Base-by-base conservation (phyloP, 1,140 invertebrate genomes). In the Lucilia sericata region DNA sequence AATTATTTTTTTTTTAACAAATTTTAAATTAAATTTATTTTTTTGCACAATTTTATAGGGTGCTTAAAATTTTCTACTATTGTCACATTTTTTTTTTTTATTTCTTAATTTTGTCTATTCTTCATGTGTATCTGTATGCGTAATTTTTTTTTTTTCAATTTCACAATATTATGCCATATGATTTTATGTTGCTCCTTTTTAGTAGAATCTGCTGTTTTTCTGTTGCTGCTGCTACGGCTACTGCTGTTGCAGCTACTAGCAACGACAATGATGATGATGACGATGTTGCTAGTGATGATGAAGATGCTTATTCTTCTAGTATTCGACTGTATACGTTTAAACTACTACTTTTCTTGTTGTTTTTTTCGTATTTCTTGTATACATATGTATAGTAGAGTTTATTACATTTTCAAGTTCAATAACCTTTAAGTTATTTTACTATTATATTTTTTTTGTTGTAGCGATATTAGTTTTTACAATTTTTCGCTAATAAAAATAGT, bases 141-240 rank as follows among this genome's bases (percentile, higher is more conserved):
- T 74, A 5, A n/a, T n/a, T n/a, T 74, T 13, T 42, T 17, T 17
- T 34, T 13, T 49, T 25, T 49, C 42, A 25, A 51, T 80, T 80
- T 80, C 76, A 25, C 76, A 80, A 80, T 80, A 80, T 80, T 80
- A 80, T 42, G 42, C 76, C 76, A 80, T 51, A 80, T 80, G 76
- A 49, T 80, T 47, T 49, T 49, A 49, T 80, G 76, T 21, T 80
- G 76, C 42, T 80, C 65, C 19, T 70, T 70, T n/a, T 70, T 70
- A 25, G 36, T 14, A 19, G 4, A 13, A 34, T 34, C 74, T 76
- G 74, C 74, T 76, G 14, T 21, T 55, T 55, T n/a, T 30, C 25
- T 30, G 25, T 30, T 30, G n/a, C 47, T 51, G 42, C 76, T 25
- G n/a, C 13, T 49, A 5, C 42, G 49, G 30, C 30, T 76, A 25